phyloP scores from a whole-genome alignment of 2,888 invertebrate species.

The Agrotis segetum region DNA sequence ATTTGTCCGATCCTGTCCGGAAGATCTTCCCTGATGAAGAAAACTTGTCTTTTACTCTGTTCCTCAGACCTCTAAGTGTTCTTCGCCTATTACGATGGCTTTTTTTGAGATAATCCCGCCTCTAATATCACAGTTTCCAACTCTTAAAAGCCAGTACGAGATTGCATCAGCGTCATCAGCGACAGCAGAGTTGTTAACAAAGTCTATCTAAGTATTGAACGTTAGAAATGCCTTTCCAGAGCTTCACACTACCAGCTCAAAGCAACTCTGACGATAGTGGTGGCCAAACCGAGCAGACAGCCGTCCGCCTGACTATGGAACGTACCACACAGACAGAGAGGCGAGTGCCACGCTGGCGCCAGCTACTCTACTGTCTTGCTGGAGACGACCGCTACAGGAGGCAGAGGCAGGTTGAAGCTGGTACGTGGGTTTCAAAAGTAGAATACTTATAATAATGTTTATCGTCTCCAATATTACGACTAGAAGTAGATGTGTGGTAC shows the following conservation, averaged over 20 bases:
- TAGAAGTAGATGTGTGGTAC: background rate
- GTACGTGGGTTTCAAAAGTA: conserved; percentile 61
- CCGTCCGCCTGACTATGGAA: conserved; percentile 93
- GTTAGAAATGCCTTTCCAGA: conserved; percentile 72
- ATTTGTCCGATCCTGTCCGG: too few relatives aligned
- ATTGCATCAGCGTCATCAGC: too few relatives aligned
- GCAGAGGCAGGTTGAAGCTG: conserved; percentile 94
- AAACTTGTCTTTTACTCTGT: too few relatives aligned
- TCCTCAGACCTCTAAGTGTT: too few relatives aligned
- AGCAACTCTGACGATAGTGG: conserved; percentile 72
- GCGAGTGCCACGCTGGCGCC: conserved; percentile 94
- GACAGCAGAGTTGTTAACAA: too few relatives aligned
- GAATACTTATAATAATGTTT: too few relatives aligned
- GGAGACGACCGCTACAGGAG: conserved; percentile 95
- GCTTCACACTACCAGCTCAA: conserved; percentile 78
- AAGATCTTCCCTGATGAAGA: too few relatives aligned
- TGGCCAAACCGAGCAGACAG: conserved; percentile 67
- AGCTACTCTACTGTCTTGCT: conserved; percentile 95
- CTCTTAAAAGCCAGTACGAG: too few relatives aligned
- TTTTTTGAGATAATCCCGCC: too few relatives aligned
- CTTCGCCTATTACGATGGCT: too few relatives aligned
- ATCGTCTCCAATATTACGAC: too few relatives aligned
- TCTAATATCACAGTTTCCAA: too few relatives aligned
- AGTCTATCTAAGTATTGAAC: background rate
- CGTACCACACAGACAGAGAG: conserved; percentile 96